Base-by-base conservation (phyloP, 2,888 invertebrate species). In the Mechanitis mazaeus region DNA sequence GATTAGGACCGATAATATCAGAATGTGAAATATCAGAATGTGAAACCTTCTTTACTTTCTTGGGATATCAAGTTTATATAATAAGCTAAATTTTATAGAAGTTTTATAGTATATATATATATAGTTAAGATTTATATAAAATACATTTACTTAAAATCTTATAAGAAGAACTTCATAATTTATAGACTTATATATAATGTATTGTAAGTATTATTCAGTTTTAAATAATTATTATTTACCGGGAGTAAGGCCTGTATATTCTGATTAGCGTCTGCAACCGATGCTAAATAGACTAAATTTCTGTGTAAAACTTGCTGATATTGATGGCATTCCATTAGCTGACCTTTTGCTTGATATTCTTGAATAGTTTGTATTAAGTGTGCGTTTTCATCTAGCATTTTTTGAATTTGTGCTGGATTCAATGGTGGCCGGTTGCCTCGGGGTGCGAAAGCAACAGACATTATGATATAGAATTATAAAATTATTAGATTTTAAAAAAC, bases 341-440 rank as follows among this genome's bases (percentile, higher is more conserved):
- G 98, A 64, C 98, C 98, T 91, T 97, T 97, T 69, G 94, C 95
- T 88, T 99, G 98, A 87, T 95, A 98, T 73, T 99, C 98, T 83
- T 97, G 96, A 78, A 99, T 98, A 7, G 97, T 97, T 91, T 98
- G 97, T 75, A 99, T 98, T 54, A 99, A 92, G 81, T 98, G 97
- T 73, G 96, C 96, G 84, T 99, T 99, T 87, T 99, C 99, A 90
- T 99, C 98, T 65, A 99, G 91, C 93, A 99, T 95, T 93, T 98
- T 97, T 83, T 97, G 97, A 75, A 97, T 95, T 85, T 96, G 96
- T 56, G 94, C 94, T 64, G 95, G 94, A 81, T 93, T 96, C 53
- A 95, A 94, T 58, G 96, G 94, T 64, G 94, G 93, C 66, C 94
- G 92, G 78, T 92, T 92, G 61, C 94, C 93, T 77, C 94, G 92